Base-by-base conservation (phyloP, 2,797 vertebrate genomes). In the Enteromius afrohamiltoni region DNA sequence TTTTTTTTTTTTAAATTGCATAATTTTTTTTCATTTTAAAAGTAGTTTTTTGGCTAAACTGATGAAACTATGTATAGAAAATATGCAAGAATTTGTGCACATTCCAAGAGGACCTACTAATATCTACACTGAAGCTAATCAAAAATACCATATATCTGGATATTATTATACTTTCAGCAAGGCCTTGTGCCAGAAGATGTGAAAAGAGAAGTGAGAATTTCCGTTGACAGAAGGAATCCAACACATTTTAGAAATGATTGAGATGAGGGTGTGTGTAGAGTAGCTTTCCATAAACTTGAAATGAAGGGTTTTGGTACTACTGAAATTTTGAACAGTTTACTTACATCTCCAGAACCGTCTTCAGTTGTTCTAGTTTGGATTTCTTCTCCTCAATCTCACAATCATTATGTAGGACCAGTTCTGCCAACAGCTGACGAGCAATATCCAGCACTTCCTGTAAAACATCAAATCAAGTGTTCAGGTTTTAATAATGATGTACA, bases 261-360 rank as follows among this genome's bases (percentile, higher is more conserved):
- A 77, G 31, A 23, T 37, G 37, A 77, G 9, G 31, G 49, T 55
- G 45, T 29, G 51, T 21, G 4, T 45, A 42, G 21, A 69, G 31
- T 77, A 21, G 42, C 40, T 68, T 68, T 55, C 34, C 3, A 62
- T 29, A 29, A 77, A 21, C 58, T 31, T 37, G 29, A 37, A 68
- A 79, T 9, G 1, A 7, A 62, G 29, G 23, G 2, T 47, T 60
- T 45, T 26, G 23, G 14, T 17, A 65, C 62, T 34, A 11, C 81
- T 60, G 47, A 14, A 11, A 7, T 45, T 37, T 42, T 42, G 5
- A 8, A 47, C 26, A 9, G 40, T 40, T 49, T 2, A 93, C 98
- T 97, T 94, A 99, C 98, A 99, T 99, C 93, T 98, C 98, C 92
- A 99, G 89, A 83, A 99, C 98, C 0, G 97, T 97, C 92, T 99